Percentiles rank a stretch among this genome's conserved stretches.
phyloP scores from a whole-genome alignment of 2,888 invertebrate species.

The Rhagium mordax region DNA sequence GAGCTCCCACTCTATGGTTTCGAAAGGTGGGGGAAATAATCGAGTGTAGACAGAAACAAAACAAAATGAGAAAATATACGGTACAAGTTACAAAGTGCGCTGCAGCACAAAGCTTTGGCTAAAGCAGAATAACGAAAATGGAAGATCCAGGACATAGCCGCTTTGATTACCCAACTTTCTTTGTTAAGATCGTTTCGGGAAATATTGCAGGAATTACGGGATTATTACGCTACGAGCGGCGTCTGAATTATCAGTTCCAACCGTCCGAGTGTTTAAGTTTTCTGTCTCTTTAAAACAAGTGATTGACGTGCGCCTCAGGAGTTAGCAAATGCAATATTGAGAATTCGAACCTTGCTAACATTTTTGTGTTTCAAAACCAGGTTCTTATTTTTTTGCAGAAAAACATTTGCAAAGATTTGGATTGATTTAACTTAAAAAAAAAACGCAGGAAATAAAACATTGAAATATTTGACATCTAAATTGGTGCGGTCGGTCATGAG shows the following conservation, averaged over 20 bases:
- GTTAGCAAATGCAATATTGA: background rate
- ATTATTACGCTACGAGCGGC: slow-evolving; percentile 13
- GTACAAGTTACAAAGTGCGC: slow-evolving; percentile 46
- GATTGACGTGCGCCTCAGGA: background rate
- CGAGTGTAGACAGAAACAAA: slow-evolving; percentile 63
- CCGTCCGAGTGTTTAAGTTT: background rate
- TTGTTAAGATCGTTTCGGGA: slow-evolving; percentile 28
- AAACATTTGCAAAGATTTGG: too few relatives aligned
- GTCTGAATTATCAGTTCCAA: slow-evolving; percentile 5
- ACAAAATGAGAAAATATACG: slow-evolving; percentile 61
- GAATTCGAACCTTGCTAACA: too few relatives aligned
- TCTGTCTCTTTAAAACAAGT: background rate
- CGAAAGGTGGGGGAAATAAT: slow-evolving; percentile 58
- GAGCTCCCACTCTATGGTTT: slow-evolving; percentile 49
- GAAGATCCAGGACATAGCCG: slow-evolving; percentile 24
- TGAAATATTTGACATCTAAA: too few relatives aligned
- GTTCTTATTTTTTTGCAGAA: too few relatives aligned
- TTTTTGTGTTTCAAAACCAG: too few relatives aligned
- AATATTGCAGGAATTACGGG: slow-evolving; percentile 24
- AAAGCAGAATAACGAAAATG: slow-evolving; percentile 31
- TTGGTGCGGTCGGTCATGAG: too few relatives aligned
- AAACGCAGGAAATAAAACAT: too few relatives aligned
- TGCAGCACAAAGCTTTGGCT: slow-evolving; percentile 36
- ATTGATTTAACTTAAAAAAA: too few relatives aligned
- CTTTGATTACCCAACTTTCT: slow-evolving; percentile 34